A percentile compares a stretch with the other conserved stretches of the same genome.
These are phyloP conservation scores for Tetragonula carbonaria DNA, from an alignment of 2,888 invertebrate genomes.

Conservation along the genomic window DNA sequence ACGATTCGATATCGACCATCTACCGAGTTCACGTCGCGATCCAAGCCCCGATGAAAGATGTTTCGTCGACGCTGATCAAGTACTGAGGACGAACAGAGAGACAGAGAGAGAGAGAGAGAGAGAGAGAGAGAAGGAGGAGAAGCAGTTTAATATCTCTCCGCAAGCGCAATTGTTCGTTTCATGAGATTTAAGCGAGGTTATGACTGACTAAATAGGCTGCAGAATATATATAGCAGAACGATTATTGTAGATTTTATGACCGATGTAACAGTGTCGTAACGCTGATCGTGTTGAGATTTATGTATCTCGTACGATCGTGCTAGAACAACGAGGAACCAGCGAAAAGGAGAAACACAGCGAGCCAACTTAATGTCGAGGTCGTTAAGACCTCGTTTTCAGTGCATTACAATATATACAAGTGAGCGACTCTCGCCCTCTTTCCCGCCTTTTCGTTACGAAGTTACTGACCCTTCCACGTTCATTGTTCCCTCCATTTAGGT, in stretches of 20 bases:
- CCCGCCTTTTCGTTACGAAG: slow-evolving; percentile 18
- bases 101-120: background rate
- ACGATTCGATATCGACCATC: slow-evolving; percentile 1
- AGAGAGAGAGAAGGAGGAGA: background rate
- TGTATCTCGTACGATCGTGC: slow-evolving; percentile 31
- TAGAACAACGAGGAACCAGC: slow-evolving; percentile 9
- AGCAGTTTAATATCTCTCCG: slow-evolving; percentile 1
- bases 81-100: background rate
- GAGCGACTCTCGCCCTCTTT: slow-evolving; percentile 21
- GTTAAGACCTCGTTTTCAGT: slow-evolving; percentile 62
- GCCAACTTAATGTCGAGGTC: slow-evolving; percentile 53
- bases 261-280: no score
- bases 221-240: slow-evolving; percentile 10
- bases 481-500: background rate
- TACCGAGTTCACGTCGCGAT: background rate
- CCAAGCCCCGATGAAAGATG: background rate
- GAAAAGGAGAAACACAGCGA: slow-evolving; percentile 8
- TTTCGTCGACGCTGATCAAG: slow-evolving; percentile 48
- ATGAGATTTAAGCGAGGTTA: slow-evolving; percentile 33
- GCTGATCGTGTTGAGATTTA: background rate
- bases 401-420: slow-evolving; percentile 22
- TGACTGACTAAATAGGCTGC: slow-evolving; percentile 11
- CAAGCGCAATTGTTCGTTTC: slow-evolving; percentile 27
- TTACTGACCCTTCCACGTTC: slow-evolving; percentile 34
- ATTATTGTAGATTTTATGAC: no score